Conservation (phyloP, 1,140 invertebrate genomes). For the Hylaeus anthracinus region DNA sequence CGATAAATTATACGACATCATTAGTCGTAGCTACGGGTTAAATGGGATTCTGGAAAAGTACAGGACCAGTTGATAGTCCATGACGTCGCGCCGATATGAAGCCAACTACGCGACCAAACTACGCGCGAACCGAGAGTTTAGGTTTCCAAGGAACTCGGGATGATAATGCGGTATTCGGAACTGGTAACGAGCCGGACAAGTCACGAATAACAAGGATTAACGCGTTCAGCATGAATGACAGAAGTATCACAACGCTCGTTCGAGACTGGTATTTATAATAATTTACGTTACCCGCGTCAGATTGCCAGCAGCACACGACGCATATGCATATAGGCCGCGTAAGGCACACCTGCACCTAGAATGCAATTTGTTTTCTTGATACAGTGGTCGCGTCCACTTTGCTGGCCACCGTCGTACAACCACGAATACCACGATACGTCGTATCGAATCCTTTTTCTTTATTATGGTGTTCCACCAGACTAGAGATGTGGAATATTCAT, state of each 20-base stretch:
- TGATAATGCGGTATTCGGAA: too few relatives aligned
- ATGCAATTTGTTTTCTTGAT: slow-evolving; percentile 44
- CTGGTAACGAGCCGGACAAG: too few relatives aligned
- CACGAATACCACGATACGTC: neutral
- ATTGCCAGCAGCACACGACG: neutral
- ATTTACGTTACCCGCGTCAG: slow-evolving; percentile 17
- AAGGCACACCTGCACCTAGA: slow-evolving; percentile 32
- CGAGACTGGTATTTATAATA: neutral
- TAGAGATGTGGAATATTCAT: too few relatives aligned
- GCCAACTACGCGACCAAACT: too few relatives aligned
- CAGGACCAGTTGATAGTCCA: neutral
- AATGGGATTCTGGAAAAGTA: neutral
- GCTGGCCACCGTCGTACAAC: neutral
- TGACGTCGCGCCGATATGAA: neutral
- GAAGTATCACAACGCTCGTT: neutral
- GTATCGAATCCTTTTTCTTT: neutral
- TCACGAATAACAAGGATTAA: neutral
- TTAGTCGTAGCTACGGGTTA: neutral
- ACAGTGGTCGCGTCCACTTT: slow-evolving; percentile 26
- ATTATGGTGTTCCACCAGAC: too few relatives aligned
- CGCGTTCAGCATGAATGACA: neutral
- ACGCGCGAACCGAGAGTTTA: neutral
- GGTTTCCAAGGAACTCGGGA: too few relatives aligned
- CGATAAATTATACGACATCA: slow-evolving; percentile 31
- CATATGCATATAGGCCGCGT: neutral